A percentile compares a stretch with the other conserved stretches of the same genome.
phyloP scores from a whole-genome alignment of 2,113 vertebrate species.

The Pachycephala philippinensis region DNA sequence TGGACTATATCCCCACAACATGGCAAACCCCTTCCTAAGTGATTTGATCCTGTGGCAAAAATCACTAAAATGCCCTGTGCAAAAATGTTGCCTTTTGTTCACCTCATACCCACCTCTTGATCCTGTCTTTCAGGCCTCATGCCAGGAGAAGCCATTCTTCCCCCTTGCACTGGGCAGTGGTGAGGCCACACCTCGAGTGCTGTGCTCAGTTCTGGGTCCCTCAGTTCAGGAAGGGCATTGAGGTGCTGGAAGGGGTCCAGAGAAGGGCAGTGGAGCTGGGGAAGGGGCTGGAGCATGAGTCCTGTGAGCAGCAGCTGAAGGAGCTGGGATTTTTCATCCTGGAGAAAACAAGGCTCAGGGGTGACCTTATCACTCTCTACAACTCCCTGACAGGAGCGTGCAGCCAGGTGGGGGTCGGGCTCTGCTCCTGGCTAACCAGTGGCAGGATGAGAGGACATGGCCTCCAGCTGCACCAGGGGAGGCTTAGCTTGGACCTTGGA shows the following conservation, averaged over 20 bases:
- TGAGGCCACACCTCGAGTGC: not conserved
- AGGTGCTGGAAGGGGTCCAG: not conserved
- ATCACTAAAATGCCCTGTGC: not conserved
- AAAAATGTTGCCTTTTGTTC: not conserved
- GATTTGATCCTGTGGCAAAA: not conserved
- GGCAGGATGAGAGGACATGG: not conserved
- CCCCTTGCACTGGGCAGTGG: not conserved
- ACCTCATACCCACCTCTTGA: fast-evolving
- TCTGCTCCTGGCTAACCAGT: not conserved
- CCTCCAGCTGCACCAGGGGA: not conserved
- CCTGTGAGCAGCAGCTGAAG: not conserved
- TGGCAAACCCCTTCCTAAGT: not conserved
- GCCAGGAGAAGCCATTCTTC: not conserved
- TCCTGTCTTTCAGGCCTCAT: not conserved
- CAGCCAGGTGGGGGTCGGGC: fast-evolving
- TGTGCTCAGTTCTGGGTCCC: not conserved
- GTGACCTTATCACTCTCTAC: no score
- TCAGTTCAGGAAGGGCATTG: fast-evolving
- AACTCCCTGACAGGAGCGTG: no score
- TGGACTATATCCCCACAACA: fast-evolving
- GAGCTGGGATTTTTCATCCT: not conserved
- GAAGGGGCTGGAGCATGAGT: not conserved
- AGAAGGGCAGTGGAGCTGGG: not conserved
- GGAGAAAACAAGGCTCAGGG: not conserved
- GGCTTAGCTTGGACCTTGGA: not conserved